Base-by-base conservation (phyloP, 2,888 invertebrate genomes). In the Oligia fasciuncula region DNA sequence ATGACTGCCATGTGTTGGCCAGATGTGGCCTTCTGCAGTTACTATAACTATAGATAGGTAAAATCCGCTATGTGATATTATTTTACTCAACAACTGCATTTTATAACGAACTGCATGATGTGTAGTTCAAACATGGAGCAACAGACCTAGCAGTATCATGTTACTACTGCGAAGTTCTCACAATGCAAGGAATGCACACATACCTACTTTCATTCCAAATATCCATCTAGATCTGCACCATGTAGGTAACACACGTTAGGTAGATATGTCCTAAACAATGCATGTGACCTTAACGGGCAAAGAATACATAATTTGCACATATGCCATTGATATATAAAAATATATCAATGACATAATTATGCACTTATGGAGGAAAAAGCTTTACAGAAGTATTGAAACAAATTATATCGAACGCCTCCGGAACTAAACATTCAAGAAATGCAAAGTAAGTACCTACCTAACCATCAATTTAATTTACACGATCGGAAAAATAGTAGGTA, bases 161-260 rank as follows among this genome's bases (percentile, higher is more conserved):
- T 62, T 70, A 66, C 80, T 51, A 46, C 14, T 17, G 11, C 14
- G 51, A 35, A 66, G n/a, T 70, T 70, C 35, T 51, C 66, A 65
- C 57, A 84, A 51, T 60, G 57, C 69, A 51, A 60, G 23, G 49
- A 57, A 63, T 40, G 40, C 51, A 40, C 17, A 3, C 17, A 3
- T 35, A 8, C 35, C 14, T 76, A 46, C n/a, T 62, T 60, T 40
- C 43, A 54, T 54, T 76, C 49, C 35, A 63, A 78, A 77, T 80
- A 9, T 46, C 62, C 8, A 46, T 46, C 8, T 70, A 8, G 5
- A 63, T 70, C 49, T 19, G 29, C 8, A 65, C 14, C 29, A 13
- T 57, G 57, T 23, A 51, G 17, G 51, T 51, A 49, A 60, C 60
- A 0, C 13, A 62, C 17, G 8, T 19, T 65, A 65, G 23, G 11